These are phyloP conservation scores for Himalopsyche phryganea DNA, from an alignment of 1,140 invertebrate genomes.

Conservation along the genomic window DNA sequence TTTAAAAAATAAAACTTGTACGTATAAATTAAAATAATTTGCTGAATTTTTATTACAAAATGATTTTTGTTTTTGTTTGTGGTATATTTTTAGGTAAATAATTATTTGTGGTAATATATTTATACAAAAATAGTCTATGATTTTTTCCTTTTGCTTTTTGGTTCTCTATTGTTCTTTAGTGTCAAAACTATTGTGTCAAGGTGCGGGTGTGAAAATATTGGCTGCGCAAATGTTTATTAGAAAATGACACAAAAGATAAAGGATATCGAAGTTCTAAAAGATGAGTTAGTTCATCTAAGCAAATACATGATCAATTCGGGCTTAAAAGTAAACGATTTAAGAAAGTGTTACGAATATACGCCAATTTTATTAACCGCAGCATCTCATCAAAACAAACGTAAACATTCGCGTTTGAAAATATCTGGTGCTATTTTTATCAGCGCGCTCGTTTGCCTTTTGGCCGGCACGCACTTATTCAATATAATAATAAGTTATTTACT, in stretches of 20 bases:
- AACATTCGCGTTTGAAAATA: constrained; percentile 16
- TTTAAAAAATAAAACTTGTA: no score
- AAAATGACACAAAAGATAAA: constrained; percentile 12
- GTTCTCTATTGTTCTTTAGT: constrained; percentile 2
- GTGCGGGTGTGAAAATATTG: constrained; percentile 5
- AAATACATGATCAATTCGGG: constrained; percentile 16
- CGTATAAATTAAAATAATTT: no score
- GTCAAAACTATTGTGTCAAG: constrained; percentile 15
- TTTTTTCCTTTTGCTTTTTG: no score
- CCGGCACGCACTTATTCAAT: constrained; percentile 10
- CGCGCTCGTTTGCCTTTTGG: constrained; percentile 14
- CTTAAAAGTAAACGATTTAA: constrained; percentile 14
- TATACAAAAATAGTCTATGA: no score
- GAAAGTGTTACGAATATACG: constrained; percentile 10
- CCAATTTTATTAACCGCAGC: constrained; percentile 5
- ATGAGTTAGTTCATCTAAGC: constrained; percentile 13
- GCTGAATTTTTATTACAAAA: no score
- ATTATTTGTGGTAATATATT: no score
- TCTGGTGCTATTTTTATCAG: constrained; percentile 20
- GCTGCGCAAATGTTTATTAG: constrained; percentile 2
- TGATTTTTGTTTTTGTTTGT: no score
- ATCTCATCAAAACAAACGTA: constrained; percentile 3
- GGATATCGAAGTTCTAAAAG: neutral
- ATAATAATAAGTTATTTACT: constrained; percentile 37
- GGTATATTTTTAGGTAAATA: no score